A percentile compares a stretch with the other conserved stretches of the same genome.
These are phyloP conservation scores for Copsychus sechellarum DNA, from an alignment of 2,113 vertebrate species.

Conservation along the genomic window DNA sequence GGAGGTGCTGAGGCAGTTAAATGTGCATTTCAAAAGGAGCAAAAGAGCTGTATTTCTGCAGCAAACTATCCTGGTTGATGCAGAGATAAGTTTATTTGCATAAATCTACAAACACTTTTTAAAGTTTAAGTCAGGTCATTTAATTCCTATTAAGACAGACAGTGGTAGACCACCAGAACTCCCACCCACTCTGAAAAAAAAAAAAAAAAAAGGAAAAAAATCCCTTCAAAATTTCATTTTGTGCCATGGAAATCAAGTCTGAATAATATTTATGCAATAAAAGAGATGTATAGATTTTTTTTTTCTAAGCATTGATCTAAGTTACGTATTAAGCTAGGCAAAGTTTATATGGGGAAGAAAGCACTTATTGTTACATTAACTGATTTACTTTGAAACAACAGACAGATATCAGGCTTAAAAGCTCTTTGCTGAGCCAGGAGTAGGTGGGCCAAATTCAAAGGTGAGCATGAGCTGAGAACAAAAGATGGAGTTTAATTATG, in stretches of 20 bases:
- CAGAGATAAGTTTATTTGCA: neutral
- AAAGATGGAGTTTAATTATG: neutral
- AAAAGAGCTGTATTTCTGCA: neutral
- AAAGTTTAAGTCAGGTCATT: neutral
- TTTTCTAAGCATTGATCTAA: neutral
- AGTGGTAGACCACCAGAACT: neutral
- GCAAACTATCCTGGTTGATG: neutral
- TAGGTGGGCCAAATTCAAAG: neutral
- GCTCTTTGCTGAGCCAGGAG: neutral
- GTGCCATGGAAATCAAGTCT: neutral
- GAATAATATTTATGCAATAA: neutral
- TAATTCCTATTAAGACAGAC: neutral
- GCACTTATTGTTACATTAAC: neutral
- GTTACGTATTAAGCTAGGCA: neutral
- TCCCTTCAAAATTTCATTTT: neutral
- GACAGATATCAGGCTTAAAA: neutral
- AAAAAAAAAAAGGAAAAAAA: neutral
- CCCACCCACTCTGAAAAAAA: rapidly evolving
- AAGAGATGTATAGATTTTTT: neutral
- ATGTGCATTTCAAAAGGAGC: neutral
- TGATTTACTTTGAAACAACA: neutral
- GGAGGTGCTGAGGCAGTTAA: neutral
- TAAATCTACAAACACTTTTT: neutral
- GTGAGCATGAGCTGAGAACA: neutral
- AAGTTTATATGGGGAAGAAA: neutral